phyloP scores from a whole-genome alignment of 92 coral and sea anemone genomes.

The Porites rus region DNA sequence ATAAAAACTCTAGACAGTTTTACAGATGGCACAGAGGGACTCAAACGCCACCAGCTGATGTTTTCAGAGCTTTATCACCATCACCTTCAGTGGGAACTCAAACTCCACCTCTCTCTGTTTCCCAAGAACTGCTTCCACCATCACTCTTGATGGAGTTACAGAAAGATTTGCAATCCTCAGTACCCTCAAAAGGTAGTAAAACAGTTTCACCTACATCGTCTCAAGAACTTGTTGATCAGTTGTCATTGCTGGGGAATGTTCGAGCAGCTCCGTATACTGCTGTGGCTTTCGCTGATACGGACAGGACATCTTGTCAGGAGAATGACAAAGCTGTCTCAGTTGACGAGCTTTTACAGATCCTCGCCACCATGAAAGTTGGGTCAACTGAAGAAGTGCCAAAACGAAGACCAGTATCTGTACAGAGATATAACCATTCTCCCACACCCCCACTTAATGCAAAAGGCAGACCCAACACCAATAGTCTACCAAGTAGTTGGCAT shows the following conservation, averaged over 20 bases:
- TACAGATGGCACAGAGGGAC: slow-evolving; percentile 33
- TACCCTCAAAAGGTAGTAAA: not conserved
- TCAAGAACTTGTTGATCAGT: not conserved
- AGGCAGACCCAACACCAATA: not conserved
- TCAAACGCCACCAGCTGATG: slow-evolving; percentile 45
- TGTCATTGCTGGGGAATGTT: slow-evolving; percentile 13
- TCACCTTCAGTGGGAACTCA: slow-evolving; percentile 50
- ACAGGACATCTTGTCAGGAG: slow-evolving; percentile 18
- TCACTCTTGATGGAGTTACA: slow-evolving; percentile 29
- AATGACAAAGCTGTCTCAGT: slow-evolving; percentile 70
- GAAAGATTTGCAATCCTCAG: slow-evolving; percentile 13
- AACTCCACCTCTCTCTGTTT: slow-evolving; percentile 32
- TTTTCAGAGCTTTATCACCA: slow-evolving; percentile 37
- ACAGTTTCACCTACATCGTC: slow-evolving; percentile 23
- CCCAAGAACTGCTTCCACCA: slow-evolving; percentile 26
- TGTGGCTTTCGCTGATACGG: slow-evolving; percentile 4
- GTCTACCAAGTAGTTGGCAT: slow-evolving; percentile 48
- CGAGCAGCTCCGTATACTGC: not conserved
- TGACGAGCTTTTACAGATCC: slow-evolving; percentile 63
- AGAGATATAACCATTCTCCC: slow-evolving; percentile 22
- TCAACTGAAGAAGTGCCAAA: slow-evolving; percentile 17
- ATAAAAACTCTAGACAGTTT: slow-evolving; percentile 9
- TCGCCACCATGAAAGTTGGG: slow-evolving; percentile 44
- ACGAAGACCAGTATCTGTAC: slow-evolving; percentile 37
- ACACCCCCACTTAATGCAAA: not conserved